Conservation (phyloP, 2,113 vertebrate genomes). For the Meleagris gallopavo region DNA sequence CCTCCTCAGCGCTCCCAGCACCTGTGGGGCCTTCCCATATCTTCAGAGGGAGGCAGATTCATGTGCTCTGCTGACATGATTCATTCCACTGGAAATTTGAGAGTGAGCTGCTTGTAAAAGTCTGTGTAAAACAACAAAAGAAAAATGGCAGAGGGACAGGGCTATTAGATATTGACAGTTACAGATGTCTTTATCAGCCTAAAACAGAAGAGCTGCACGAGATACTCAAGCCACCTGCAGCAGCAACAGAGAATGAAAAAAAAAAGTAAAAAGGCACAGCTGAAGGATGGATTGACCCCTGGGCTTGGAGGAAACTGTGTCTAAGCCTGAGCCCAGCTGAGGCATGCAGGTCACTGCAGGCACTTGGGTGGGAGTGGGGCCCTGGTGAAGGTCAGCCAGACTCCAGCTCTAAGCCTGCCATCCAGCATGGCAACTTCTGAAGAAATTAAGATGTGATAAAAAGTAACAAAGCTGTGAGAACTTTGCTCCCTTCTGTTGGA, state of each 20-base stretch:
- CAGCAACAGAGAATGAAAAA: neutral
- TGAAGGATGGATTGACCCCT: neutral
- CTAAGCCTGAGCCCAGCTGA: neutral
- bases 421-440: accelerated
- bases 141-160: slow-evolving; percentile 32
- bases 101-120: slow-evolving; percentile 27
- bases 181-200: slow-evolving; percentile 42
- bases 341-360: neutral
- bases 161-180: slow-evolving; percentile 1
- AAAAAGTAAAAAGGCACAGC: neutral
- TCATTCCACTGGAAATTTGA: slow-evolving; percentile 19
- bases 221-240: neutral
- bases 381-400: neutral
- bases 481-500: neutral
- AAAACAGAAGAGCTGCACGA: neutral
- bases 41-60: slow-evolving; percentile 13
- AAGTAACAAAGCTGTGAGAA: neutral
- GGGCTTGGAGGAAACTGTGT: neutral
- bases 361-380: neutral
- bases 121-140: slow-evolving; percentile 38
- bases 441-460: neutral
- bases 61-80: neutral
- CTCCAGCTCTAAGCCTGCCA: neutral
- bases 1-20: neutral
- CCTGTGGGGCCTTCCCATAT: neutral